These are phyloP conservation scores for Torymus texanus DNA, from an alignment of 2,888 invertebrate species.

Conservation along the genomic window DNA sequence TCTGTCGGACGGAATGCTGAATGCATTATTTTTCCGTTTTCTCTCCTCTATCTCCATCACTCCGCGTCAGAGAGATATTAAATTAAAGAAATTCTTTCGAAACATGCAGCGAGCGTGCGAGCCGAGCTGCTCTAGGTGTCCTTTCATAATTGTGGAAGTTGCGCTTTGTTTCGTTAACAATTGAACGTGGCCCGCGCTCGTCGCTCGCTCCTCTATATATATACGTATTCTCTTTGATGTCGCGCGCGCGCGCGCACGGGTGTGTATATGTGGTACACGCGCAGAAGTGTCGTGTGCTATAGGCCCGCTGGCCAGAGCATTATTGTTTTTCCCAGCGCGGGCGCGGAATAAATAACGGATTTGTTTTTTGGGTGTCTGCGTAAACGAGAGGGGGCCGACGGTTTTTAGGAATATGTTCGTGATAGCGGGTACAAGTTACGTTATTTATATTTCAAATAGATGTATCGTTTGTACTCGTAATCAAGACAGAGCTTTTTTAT, in stretches of 20 bases:
- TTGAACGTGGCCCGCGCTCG: slow-evolving; percentile 33
- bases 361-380: no score
- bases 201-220: background rate
- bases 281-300: slow-evolving; percentile 34
- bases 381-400: background rate
- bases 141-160: slow-evolving; percentile 53
- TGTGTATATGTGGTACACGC: background rate
- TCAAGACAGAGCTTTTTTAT: no score
- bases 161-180: slow-evolving; percentile 56
- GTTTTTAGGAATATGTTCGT: no score
- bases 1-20: background rate
- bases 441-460: no score
- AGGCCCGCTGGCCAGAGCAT: slow-evolving; percentile 35
- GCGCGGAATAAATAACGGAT: background rate
- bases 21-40: background rate
- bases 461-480: no score
- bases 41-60: background rate
- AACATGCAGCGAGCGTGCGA: background rate
- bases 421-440: background rate
- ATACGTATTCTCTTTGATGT: slow-evolving; percentile 50
- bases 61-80: slow-evolving; percentile 34
- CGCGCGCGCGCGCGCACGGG: background rate
- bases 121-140: slow-evolving; percentile 24
- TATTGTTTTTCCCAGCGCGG: slow-evolving; percentile 35
- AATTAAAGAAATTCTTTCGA: slow-evolving; percentile 56